Percentiles rank a stretch among this genome's conserved stretches.
These are phyloP conservation scores for Calephelis nemesis DNA, from an alignment of 1,140 invertebrate genomes.

Conservation along the genomic window DNA sequence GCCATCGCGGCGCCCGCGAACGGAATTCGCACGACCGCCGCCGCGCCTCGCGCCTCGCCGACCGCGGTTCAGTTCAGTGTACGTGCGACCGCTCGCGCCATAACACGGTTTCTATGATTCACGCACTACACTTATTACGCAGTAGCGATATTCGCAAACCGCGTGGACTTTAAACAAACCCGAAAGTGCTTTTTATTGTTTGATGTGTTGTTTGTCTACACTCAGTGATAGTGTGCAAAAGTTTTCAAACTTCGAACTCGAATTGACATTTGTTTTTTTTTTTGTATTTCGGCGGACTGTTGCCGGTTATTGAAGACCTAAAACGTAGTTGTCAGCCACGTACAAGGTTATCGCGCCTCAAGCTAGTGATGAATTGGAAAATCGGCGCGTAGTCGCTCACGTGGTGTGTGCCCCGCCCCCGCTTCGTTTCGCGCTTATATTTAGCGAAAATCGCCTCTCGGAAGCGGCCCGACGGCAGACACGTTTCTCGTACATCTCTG, in stretches of 20 bases:
- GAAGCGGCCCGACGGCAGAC: slow-evolving; percentile 64
- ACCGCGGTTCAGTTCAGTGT: slow-evolving; percentile 63
- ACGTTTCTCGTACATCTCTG: slow-evolving; percentile 61
- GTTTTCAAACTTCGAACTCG: slow-evolving; percentile 22
- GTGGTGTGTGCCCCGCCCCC: slow-evolving; percentile 71
- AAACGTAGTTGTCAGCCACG: slow-evolving; percentile 62
- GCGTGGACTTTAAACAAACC: slow-evolving; percentile 55
- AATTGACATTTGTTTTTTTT: not conserved
- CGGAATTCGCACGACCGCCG: slow-evolving; percentile 68
- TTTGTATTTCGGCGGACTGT: slow-evolving; percentile 30
- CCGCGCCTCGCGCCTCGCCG: slow-evolving; percentile 47
- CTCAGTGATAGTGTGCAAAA: slow-evolving; percentile 19
- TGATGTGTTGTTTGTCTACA: slow-evolving; percentile 15
- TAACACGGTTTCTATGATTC: slow-evolving; percentile 55
- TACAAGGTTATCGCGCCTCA: slow-evolving; percentile 76
- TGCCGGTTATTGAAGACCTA: slow-evolving; percentile 51
- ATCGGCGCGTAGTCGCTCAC: slow-evolving; percentile 78
- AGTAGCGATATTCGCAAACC: slow-evolving; percentile 64
- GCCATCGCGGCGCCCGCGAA: slow-evolving; percentile 57
- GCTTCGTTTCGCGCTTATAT: slow-evolving; percentile 71
- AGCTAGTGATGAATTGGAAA: slow-evolving; percentile 77
- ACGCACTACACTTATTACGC: slow-evolving; percentile 69
- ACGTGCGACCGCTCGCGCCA: slow-evolving; percentile 65
- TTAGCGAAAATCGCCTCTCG: slow-evolving; percentile 78
- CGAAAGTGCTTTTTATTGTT: slow-evolving; percentile 21